Evolutionary conservation across 2,113 vertebrate species (phyloP), one percentile per base, ranked within the genome.

Genomic region (Hippolais icterina): DNA sequence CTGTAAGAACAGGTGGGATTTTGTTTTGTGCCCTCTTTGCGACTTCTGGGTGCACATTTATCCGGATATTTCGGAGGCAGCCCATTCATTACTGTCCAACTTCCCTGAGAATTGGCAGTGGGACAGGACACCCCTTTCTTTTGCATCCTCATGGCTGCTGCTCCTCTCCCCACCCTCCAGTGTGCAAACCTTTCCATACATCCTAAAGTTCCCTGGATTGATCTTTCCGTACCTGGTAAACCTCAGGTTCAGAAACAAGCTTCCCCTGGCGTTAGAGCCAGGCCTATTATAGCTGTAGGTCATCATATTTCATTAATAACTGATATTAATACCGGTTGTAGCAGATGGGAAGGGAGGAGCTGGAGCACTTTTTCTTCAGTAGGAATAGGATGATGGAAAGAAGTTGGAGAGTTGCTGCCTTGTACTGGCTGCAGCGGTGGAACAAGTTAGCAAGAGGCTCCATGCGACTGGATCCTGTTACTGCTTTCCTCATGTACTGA

Each of bases 381-480:
- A 93, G 90, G 75, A 96, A 53, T 31, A 79, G 77, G 44, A 71
- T 89, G 79, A 65, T 94, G 94, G 96, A 97, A 96, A 96, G 95
- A 90, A 89, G 90, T 93, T 78, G 54, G 76, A 81, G 90, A 76
- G 56, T 75, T 5, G 7, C 49, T 82, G 93, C 86, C 82, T 63
- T 66, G 63, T 54, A 95, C 77, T 96, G 96, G 94, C 94, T 78
- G 77, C 60, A 89, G 85, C 0, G 68, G 90, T 93, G 96, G 93
- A 96, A 96, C 83, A 96, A 97, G 92, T 96, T 96, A 97, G 92
- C 96, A 95, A 94, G 83, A 90, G 90, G 79, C 93, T 96, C 88
- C 86, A 46, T 84, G 91, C 31, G 21, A 88, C 88, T 89, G 96
- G 96, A 96, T 93, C 69, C 81, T 68, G 94, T 97, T 94, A 92